phyloP scores from a whole-genome alignment of 2,888 invertebrate genomes.

The Mechanitis mazaeus region DNA sequence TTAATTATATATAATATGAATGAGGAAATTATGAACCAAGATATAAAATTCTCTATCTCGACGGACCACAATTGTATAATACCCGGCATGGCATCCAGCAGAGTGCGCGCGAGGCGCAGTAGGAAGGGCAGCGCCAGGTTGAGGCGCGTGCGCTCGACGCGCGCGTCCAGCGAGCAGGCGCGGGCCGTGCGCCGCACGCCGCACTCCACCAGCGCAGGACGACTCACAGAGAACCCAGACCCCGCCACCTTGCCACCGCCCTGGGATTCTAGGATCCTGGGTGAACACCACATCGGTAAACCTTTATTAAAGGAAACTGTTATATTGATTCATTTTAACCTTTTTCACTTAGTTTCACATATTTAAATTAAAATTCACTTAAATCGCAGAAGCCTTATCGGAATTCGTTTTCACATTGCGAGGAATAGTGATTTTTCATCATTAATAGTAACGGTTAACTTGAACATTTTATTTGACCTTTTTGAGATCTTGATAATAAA shows the following conservation, averaged over 20 bases:
- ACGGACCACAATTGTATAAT: too few relatives aligned
- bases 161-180: constrained; percentile 80
- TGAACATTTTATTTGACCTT: too few relatives aligned
- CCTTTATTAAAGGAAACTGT: too few relatives aligned
- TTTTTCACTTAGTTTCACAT: too few relatives aligned
- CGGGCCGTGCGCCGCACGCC: constrained; percentile 77
- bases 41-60: neutral
- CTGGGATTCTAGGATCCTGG: constrained; percentile 82
- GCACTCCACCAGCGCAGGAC: constrained; percentile 82
- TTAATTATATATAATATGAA: neutral
- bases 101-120: constrained; percentile 75
- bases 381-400: too few relatives aligned
- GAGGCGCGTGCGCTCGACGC: constrained; percentile 83
- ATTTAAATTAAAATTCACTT: too few relatives aligned
- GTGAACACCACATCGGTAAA: constrained; percentile 9
- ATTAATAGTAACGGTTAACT: too few relatives aligned
- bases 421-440: too few relatives aligned
- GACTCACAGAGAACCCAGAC: constrained; percentile 77
- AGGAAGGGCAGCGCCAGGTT: constrained; percentile 86
- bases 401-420: too few relatives aligned
- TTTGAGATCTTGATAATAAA: too few relatives aligned
- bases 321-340: too few relatives aligned
- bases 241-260: constrained; percentile 76
- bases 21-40: neutral
- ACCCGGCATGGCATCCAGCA: constrained; percentile 79